Percentiles rank a stretch among this genome's conserved stretches.
phyloP scores from a whole-genome alignment of 2,797 vertebrate species.

The Melanotaenia boesemani region DNA sequence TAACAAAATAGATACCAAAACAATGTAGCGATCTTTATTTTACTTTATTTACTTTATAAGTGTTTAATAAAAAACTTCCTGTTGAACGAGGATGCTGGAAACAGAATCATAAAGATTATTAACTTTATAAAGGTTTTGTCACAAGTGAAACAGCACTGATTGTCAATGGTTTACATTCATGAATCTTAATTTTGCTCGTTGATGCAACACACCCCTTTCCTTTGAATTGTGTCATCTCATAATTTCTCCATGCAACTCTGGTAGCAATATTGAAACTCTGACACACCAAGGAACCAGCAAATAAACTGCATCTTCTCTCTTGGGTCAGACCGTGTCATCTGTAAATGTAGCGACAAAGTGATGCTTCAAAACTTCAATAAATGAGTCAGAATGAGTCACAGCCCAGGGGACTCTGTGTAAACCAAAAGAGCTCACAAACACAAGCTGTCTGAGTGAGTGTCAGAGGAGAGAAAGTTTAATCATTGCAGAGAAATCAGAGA shows the following conservation, averaged over 20 bases:
- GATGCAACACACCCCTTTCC: background rate
- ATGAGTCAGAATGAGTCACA: conserved; percentile 28
- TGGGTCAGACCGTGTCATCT: background rate
- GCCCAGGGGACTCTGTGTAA: conserved; percentile 14
- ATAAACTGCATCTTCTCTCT: background rate
- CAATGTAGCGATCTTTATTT: background rate
- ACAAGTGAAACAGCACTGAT: background rate
- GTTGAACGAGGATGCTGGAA: background rate
- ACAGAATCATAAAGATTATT: background rate
- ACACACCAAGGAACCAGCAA: background rate
- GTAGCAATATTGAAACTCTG: background rate
- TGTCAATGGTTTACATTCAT: background rate
- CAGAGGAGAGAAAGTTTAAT: conserved; percentile 49
- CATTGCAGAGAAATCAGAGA: conserved; percentile 57
- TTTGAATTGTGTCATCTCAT: background rate
- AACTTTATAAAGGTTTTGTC: background rate
- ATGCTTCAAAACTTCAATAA: conserved; percentile 27
- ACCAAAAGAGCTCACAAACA: conserved; percentile 50
- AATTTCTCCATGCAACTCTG: background rate
- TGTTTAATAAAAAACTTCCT: background rate
- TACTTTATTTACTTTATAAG: background rate
- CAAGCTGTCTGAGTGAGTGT: conserved; percentile 27
- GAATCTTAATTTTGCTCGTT: background rate
- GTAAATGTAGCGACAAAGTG: conserved; percentile 9
- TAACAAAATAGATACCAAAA: too few relatives aligned